These are phyloP conservation scores for Taenioides sp. DNA, from an alignment of 2,797 vertebrate species.

Conservation along the genomic window DNA sequence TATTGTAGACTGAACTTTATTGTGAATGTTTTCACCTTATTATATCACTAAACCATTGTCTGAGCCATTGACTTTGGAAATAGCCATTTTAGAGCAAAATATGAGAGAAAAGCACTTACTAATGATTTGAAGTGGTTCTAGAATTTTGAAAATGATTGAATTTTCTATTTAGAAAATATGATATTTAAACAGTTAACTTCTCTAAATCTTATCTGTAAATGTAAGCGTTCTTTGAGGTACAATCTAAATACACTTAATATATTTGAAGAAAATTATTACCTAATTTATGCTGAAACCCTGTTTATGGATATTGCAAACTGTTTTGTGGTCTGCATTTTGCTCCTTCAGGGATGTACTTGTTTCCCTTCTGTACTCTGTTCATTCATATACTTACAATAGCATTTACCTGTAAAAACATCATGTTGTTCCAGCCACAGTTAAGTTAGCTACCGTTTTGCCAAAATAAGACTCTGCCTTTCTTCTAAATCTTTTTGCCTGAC, in stretches of 20 bases:
- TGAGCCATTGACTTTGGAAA: constrained; percentile 74
- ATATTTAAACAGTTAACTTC: constrained; percentile 28
- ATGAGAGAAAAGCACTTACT: constrained; percentile 63
- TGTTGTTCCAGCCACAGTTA: constrained; percentile 23
- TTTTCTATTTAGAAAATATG: constrained; percentile 45
- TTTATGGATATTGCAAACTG: constrained; percentile 34
- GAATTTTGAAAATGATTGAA: constrained; percentile 35
- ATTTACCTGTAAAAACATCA: constrained; percentile 42
- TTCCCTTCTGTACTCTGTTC: constrained; percentile 50
- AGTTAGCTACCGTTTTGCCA: constrained; percentile 53
- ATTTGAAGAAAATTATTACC: constrained; percentile 1
- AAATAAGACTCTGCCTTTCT: constrained; percentile 60
- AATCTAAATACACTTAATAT: constrained; percentile 21
- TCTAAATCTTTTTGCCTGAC: constrained; percentile 36
- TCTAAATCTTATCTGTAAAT: constrained; percentile 9
- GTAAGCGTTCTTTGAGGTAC: constrained; percentile 28
- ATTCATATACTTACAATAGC: constrained; percentile 47
- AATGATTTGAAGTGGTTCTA: constrained; percentile 44
- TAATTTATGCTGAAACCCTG: constrained; percentile 26
- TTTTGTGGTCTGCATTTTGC: constrained; percentile 48
- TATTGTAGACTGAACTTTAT: constrained; percentile 32
- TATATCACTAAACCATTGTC: constrained; percentile 48
- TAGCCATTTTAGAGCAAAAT: constrained; percentile 70
- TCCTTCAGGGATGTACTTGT: constrained; percentile 61
- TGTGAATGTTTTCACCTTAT: constrained; percentile 44